A percentile compares a stretch with the other conserved stretches of the same genome.
phyloP scores from a whole-genome alignment of 2,888 invertebrate genomes.

The Drosophila trichaetosa region DNA sequence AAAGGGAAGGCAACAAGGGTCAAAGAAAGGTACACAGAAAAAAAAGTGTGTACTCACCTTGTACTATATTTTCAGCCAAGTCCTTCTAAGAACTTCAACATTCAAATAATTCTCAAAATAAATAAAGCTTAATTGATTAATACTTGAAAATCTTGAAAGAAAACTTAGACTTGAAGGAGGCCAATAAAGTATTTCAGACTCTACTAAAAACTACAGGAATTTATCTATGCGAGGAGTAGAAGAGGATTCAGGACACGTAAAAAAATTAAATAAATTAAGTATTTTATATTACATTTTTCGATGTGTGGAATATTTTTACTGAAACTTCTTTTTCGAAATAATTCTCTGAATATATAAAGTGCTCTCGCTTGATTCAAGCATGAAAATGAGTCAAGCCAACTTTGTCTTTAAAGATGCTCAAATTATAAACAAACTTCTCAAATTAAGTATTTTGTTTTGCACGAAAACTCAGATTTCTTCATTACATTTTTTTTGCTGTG shows the following conservation, averaged over 20 bases:
- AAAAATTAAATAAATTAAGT: neutral
- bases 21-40: constrained; percentile 5
- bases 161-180: neutral
- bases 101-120: neutral
- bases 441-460: neutral
- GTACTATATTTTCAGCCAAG: neutral
- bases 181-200: neutral
- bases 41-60: neutral
- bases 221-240: neutral
- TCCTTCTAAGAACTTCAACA: neutral
- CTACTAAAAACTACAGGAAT: neutral
- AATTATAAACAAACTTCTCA: neutral
- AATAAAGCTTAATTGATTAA: neutral
- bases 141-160: neutral
- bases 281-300: neutral
- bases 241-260: neutral
- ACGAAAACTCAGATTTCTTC: neutral
- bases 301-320: neutral
- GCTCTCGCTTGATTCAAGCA: too few relatives aligned
- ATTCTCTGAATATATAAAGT: neutral
- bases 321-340: neutral
- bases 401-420: neutral
- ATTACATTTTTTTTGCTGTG: neutral
- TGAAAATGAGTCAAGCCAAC: neutral
- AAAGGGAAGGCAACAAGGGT: neutral